Evolutionary conservation across 2,888 invertebrate species (phyloP).

Genomic region (Amphipoea lucens): DNA sequence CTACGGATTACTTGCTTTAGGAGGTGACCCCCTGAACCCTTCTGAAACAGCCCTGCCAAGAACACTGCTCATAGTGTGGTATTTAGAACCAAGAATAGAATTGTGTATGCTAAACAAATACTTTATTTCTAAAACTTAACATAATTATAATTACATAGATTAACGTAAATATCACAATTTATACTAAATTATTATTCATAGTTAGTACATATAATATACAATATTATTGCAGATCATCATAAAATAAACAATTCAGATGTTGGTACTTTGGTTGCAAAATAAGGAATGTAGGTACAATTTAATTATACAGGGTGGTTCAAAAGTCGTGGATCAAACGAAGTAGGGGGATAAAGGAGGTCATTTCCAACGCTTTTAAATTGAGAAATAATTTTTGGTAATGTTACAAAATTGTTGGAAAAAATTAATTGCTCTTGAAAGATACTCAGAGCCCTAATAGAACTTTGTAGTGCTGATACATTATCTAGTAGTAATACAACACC

Average conservation of each 20-base stretch:
- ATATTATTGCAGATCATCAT: slow-evolving; percentile 68
- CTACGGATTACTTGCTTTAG: too few species aligned
- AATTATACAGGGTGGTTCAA: too few species aligned
- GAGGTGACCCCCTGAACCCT: not conserved
- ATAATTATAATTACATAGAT: slow-evolving; percentile 68
- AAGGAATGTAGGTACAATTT: slow-evolving; percentile 59
- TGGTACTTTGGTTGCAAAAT: slow-evolving; percentile 65
- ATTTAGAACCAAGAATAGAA: not conserved
- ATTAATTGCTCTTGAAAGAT: too few species aligned
- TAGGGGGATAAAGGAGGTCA: too few species aligned
- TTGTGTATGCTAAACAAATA: slow-evolving; percentile 60
- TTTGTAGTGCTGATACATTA: too few species aligned
- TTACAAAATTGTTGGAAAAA: too few species aligned
- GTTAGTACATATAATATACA: slow-evolving; percentile 38
- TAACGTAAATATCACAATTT: slow-evolving; percentile 70
- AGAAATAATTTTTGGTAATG: too few species aligned
- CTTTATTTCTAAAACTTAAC: slow-evolving; percentile 83
- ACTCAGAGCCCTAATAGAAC: too few species aligned
- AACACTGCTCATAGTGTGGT: not conserved
- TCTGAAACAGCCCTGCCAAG: not conserved
- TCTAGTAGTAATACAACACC: too few species aligned
- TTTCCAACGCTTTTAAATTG: too few species aligned
- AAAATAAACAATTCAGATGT: slow-evolving; percentile 54
- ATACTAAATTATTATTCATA: slow-evolving; percentile 60
- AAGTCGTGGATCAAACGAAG: too few species aligned